Base-by-base conservation (phyloP, 2,888 invertebrate genomes). In the Orthosia incerta region DNA sequence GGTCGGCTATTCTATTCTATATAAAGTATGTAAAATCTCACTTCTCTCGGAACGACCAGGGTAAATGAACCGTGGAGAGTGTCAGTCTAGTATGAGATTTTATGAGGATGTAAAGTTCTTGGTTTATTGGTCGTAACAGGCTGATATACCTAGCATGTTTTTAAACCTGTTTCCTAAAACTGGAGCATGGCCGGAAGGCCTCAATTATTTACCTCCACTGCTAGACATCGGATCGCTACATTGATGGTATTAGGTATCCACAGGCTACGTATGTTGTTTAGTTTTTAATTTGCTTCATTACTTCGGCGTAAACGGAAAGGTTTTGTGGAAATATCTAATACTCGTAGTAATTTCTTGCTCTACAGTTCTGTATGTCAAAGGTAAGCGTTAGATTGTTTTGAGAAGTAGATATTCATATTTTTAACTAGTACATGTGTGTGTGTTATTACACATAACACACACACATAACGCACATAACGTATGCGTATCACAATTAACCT, bases 161-260 rank as follows among this genome's bases (percentile, higher is more conserved):
- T 91, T 87, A 88, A 91, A 92, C 86, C 84, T 81, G 87, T 82
- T 86, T 83, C 83, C 85, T 86, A 87, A 89, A 92, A 91, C 82
- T 90, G 85, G 89, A 88, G 85, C 90, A 85, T 76, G 78, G 87
- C 86, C 86, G 86, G 88, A 85, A 89, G 88, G 88, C 88, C 86
- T 90, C 87, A 92, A 90, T 92, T 91, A 93, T 91, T 89, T 85
- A 85, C 78, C 80, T 82, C 70, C 61, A 76, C 71, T 76, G n/a
- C 66, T 74, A 75, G 76, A 76, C 63, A 75, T 80, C 53, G 64
- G 71, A 72, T 76, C 85, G 71, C 64, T 84, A 70, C 64, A 63
- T 63, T 64, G 71, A 65, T 80, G 64, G 65, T 78, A 72, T 69
- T 64, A 73, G 71, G 31, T 71, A 75, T 79, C 62, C 69, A 59